phyloP scores from a whole-genome alignment of 2,113 vertebrate species.

The Suncus etruscus region DNA sequence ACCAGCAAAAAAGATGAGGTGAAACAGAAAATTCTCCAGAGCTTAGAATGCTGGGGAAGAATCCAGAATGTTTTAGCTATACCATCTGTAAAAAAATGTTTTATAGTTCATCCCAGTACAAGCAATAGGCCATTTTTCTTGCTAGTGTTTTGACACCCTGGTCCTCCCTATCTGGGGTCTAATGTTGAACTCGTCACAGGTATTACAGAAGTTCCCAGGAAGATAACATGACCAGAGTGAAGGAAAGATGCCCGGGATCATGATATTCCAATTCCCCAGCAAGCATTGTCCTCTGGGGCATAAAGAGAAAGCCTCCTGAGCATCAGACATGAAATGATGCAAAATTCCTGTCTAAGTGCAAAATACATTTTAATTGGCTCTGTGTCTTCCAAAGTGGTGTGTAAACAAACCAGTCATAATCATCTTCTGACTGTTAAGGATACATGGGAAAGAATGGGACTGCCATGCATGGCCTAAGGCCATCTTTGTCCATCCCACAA shows the following conservation, averaged over 20 bases:
- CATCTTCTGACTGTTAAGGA: constrained; percentile 47
- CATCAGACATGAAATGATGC: constrained; percentile 35
- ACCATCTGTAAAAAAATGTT: neutral
- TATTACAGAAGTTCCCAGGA: neutral
- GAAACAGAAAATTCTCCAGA: neutral
- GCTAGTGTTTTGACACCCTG: neutral
- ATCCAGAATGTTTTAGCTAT: neutral
- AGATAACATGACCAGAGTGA: neutral
- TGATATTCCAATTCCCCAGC: neutral
- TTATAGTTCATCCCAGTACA: neutral
- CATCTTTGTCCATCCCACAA: constrained; percentile 66
- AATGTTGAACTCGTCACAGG: neutral
- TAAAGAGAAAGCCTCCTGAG: constrained; percentile 27
- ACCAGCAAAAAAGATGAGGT: neutral
- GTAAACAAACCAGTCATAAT: constrained; percentile 58
- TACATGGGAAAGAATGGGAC: constrained; percentile 47
- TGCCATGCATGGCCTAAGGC: neutral
- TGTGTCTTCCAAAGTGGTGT: constrained; percentile 41
- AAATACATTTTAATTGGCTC: constrained; percentile 61
- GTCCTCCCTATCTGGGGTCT: neutral
- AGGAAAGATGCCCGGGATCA: neutral
- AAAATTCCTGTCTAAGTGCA: constrained; percentile 56
- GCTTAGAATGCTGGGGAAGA: neutral
- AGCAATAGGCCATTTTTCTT: neutral
- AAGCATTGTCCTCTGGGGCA: constrained; percentile 33